Evolutionary conservation across 2,888 invertebrate genomes (phyloP), one percentile per base, ranked within the genome.

Genomic region (Pseudococcus viburni): DNA sequence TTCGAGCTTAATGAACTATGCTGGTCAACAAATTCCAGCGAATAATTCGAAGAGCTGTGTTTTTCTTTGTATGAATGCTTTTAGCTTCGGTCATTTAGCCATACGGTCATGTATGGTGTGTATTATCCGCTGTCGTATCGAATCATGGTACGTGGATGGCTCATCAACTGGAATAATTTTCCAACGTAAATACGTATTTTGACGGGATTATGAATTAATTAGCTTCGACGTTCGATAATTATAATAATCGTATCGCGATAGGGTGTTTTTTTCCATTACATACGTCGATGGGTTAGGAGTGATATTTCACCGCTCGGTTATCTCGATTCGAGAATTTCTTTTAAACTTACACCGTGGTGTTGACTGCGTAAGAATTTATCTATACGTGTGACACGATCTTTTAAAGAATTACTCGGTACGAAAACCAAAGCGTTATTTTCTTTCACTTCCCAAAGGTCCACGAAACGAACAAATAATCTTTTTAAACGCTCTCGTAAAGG

Each of bases 41-140:
- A 64, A 64, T 64, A 64, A 64, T 64, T 64, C 22, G 64, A 64
- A 64, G 19, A 64, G 64, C 22, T 9, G 64, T 64, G 64, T 64
- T 64, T 64, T 64, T 64, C 64, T 64, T 64, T 64, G 64, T 64
- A 4, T 15, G 64, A 64, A 64, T 64, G 64, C 64, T 64, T 64
- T 64, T 64, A 64, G 64, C 64, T 22, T 64, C 64, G 64, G 64
- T 64, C 64, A 22, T 64, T 64, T 64, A 64, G 22, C 22, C 22
- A 64, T 22, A 22, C 22, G 64, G 22, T 22, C 22, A 22, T 64
- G 64, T 64, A 64, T 64, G 64, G 19, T 22, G 64, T 64, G 19
- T 22, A 64, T 64, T 64, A 64, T 64, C 22, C 64, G 64, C 22
- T 64, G 64, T 64, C 64, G 22, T 64, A 22, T 64, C 64, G 22